Percentiles rank a stretch among this genome's conserved stretches.
phyloP scores from a whole-genome alignment of 2,113 vertebrate genomes.

The Rhombomys opimus region DNA sequence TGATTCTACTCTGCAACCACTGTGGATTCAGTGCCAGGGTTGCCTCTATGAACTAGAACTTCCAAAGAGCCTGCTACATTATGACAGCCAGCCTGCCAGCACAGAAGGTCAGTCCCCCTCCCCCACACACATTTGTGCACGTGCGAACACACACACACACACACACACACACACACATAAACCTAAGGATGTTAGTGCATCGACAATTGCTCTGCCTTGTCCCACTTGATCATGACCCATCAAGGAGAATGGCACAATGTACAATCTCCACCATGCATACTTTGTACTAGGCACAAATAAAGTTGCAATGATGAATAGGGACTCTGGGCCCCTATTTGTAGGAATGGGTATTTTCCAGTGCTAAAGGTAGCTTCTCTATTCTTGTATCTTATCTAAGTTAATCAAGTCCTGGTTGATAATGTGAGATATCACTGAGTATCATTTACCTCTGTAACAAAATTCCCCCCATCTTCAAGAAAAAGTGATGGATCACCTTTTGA shows the following conservation, averaged over 20 bases:
- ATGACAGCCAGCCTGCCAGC: background rate
- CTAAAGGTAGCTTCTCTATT: constrained; percentile 1
- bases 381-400: constrained; percentile 37
- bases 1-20: background rate
- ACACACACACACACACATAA: background rate
- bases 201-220: background rate
- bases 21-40: background rate
- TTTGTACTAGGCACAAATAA: background rate
- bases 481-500: constrained; percentile 30
- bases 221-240: background rate
- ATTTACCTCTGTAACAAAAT: constrained; percentile 60
- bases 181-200: background rate
- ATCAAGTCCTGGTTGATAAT: background rate
- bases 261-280: background rate
- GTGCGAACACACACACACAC: background rate
- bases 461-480: constrained; percentile 36
- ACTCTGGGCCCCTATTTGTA: background rate
- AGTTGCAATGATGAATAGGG: background rate
- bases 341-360: background rate
- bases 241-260: background rate
- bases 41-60: background rate
- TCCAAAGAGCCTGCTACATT: background rate
- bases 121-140: background rate
- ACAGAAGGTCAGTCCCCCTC: background rate
- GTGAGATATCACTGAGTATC: constrained; percentile 32